These are phyloP conservation scores for Nebria salina DNA, from an alignment of 2,888 invertebrate species.

Conservation along the genomic window DNA sequence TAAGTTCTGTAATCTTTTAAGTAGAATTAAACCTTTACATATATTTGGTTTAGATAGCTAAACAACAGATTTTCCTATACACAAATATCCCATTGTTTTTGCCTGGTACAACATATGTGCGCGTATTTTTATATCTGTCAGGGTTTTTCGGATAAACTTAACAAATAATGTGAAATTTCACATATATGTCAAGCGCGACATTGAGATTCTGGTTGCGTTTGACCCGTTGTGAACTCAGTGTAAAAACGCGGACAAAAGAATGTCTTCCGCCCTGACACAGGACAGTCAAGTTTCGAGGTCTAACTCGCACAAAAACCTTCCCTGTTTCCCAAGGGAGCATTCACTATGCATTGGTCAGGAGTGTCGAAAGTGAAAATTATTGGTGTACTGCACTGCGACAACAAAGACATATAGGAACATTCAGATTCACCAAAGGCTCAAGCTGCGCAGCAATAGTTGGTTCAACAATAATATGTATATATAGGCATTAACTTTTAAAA, in stretches of 20 bases:
- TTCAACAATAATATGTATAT: no score
- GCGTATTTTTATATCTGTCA: not conserved
- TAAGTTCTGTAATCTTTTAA: not conserved
- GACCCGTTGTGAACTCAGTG: constrained; percentile 14
- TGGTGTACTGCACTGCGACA: constrained; percentile 2
- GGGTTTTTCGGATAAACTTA: not conserved
- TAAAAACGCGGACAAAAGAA: constrained; percentile 29
- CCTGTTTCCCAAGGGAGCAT: constrained; percentile 13
- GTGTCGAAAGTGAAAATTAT: not conserved
- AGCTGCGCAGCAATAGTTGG: not conserved
- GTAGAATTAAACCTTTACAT: not conserved
- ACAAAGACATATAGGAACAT: constrained; percentile 13
- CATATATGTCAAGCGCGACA: constrained; percentile 14
- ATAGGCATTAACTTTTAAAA: no score
- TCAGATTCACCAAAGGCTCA: not conserved
- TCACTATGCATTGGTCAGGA: not conserved
- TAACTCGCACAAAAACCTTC: constrained; percentile 17
- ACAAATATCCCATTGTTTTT: not conserved
- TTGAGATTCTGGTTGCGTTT: constrained; percentile 27
- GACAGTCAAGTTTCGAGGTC: constrained; percentile 27
- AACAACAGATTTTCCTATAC: not conserved
- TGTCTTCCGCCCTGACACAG: constrained; percentile 22
- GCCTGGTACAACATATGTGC: not conserved
- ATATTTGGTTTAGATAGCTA: not conserved
- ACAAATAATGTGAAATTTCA: not conserved